Conservation (phyloP, 2,888 invertebrate genomes). For the Cosmia pyralina region DNA sequence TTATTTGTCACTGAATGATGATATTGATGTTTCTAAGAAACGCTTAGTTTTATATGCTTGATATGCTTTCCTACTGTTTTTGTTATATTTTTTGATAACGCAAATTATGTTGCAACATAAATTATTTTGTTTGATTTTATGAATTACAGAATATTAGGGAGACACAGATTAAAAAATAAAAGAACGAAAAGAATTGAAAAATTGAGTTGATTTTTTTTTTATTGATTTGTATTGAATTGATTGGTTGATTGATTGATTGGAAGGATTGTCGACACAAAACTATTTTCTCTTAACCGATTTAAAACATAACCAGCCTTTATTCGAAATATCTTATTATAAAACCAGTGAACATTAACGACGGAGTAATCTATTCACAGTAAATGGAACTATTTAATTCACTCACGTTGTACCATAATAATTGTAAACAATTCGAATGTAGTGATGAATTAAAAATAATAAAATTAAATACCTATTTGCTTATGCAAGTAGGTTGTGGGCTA, state of each 20-base stretch:
- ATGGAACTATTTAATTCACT: constrained; percentile 18
- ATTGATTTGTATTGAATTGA: too few relatives aligned
- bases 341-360: constrained; percentile 1
- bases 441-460: constrained; percentile 33
- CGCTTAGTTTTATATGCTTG: not conserved
- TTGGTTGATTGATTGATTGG: too few relatives aligned
- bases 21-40: constrained; percentile 12
- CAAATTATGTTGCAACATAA: too few relatives aligned
- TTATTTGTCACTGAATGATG: constrained; percentile 7
- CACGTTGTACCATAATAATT: constrained; percentile 1
- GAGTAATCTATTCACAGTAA: constrained; percentile 23
- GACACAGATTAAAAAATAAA: too few relatives aligned
- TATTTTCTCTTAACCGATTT: not conserved
- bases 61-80: not conserved
- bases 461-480: constrained; percentile 48
- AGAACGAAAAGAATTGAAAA: too few relatives aligned
- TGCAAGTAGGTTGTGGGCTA: constrained; percentile 26
- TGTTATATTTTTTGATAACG: too few relatives aligned
- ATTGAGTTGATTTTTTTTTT: too few relatives aligned
- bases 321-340: not conserved
- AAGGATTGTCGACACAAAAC: not conserved
- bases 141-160: not conserved
- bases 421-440: constrained; percentile 33
- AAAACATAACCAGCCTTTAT: not conserved
- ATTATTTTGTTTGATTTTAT: too few relatives aligned